Base-by-base conservation (phyloP, 2,797 vertebrate species). In the Sparidentex hasta region DNA sequence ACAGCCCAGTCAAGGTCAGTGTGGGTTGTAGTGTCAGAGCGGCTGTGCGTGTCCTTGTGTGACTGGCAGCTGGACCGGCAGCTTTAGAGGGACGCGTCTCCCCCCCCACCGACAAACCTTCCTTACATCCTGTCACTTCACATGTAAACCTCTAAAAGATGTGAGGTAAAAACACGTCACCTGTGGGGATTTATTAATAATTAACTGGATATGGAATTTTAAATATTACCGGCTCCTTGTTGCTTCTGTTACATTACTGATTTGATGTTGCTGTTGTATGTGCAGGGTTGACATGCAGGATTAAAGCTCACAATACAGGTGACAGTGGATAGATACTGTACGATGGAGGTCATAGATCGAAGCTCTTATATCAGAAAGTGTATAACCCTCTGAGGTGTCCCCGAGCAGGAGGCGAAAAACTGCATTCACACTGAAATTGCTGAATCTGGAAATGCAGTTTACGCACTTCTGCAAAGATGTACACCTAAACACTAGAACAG, bases 1-100 rank as follows among this genome's bases (percentile, higher is more conserved):
- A 92, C 87, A 88, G 91, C 81, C 48, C 85, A 84, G 90, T 92
- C 91, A 92, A 94, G 93, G 91, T 94, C 93, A 93, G n/a, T 80
- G 92, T 91, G 93, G 88, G 92, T 76, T 88, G 90, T 62, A 51
- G 90, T 80, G 91, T 88, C 92, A 87, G 62, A 56, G 88, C 67
- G 77, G 70, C 87, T 65, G 73, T 84, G 82, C 75, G 82, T 74
- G 80, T 87, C 76, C 85, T 84, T 77, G 82, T 69, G 2, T 70
- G 73, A 84, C 87, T 88, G 77, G 68, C 51, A 65, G 25, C 65
- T 68, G 56, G 67, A 50, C 72, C 5, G 11, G 57, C 62, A 56
- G 66, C 63, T 55, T 56, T 14, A 38, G 33, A 73, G 38, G 38
- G 43, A 65, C 2, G 8, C 1, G 56, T 68, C 47, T 48, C 13